Percentiles rank a stretch among this genome's conserved stretches.
phyloP scores from a whole-genome alignment of 2,888 invertebrate species.

The Dicyrtomina minuta region DNA sequence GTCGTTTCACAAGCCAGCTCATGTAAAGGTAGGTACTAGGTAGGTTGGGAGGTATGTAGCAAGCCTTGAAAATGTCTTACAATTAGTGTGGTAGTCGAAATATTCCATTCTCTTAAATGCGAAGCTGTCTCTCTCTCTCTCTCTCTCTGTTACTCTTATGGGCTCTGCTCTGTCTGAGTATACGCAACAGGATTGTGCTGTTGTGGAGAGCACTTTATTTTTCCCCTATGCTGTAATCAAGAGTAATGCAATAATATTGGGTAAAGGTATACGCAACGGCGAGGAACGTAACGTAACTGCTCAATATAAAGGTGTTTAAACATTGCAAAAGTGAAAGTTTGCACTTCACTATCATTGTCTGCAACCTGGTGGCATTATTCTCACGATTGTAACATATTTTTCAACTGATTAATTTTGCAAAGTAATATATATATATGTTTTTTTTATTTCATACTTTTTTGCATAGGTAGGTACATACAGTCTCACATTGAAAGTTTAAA shows the following conservation, averaged over 20 bases:
- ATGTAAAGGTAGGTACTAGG: too few relatives aligned
- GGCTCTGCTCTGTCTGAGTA: too few relatives aligned
- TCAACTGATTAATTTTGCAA: background rate
- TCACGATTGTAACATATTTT: background rate
- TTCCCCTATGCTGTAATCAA: slow-evolving; percentile 24
- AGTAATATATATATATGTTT: background rate
- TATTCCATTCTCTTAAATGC: too few relatives aligned
- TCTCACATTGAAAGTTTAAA: too few relatives aligned
- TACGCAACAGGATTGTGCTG: too few relatives aligned
- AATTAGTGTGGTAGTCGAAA: slow-evolving; percentile 24
- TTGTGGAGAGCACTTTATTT: too few relatives aligned
- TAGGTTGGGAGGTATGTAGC: too few relatives aligned
- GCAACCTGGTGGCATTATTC: slow-evolving; percentile 7
- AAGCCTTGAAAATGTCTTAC: slow-evolving; percentile 36
- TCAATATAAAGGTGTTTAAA: background rate
- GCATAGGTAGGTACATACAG: too few relatives aligned
- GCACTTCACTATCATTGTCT: slow-evolving; percentile 9
- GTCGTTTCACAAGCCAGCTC: slow-evolving; percentile 22
- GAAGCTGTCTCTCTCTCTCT: slow-evolving; percentile 9
- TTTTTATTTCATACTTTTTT: background rate
- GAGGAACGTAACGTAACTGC: slow-evolving; percentile 3
- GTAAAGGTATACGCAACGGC: background rate
- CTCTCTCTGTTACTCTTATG: too few relatives aligned
- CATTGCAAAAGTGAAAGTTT: slow-evolving; percentile 31
- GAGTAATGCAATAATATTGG: slow-evolving; percentile 18